These are phyloP conservation scores for Drosophila funebris DNA, from an alignment of 1,140 invertebrate species.

Conservation along the genomic window DNA sequence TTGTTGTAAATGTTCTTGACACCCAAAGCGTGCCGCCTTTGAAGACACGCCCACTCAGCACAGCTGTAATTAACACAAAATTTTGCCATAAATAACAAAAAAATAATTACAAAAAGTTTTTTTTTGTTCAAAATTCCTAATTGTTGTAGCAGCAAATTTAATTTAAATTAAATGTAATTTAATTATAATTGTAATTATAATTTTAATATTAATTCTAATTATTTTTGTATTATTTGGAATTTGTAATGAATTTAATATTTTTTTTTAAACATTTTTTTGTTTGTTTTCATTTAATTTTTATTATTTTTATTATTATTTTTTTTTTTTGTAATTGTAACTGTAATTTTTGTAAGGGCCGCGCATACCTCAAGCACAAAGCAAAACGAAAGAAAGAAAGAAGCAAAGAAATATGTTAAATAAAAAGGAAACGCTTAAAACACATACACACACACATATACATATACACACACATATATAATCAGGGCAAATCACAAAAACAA, in stretches of 20 bases:
- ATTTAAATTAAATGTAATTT: constrained; percentile 60
- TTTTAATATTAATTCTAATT: constrained; percentile 59
- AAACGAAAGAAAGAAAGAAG: constrained; percentile 19
- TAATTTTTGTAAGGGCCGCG: constrained; percentile 51
- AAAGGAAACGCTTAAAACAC: constrained; percentile 42
- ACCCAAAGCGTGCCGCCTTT: constrained; percentile 62
- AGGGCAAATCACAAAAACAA: constrained; percentile 19
- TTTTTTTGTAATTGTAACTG: constrained; percentile 17
- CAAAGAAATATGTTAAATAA: constrained; percentile 9
- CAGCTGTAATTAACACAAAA: constrained; percentile 29
- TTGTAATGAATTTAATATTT: background rate
- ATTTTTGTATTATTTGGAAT: constrained; percentile 47
- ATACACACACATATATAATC: constrained; percentile 14
- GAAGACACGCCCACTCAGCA: constrained; percentile 35
- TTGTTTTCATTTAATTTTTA: no score
- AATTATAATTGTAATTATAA: constrained; percentile 41
- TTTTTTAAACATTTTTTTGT: background rate
- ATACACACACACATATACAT: constrained; percentile 20
- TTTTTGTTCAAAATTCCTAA: constrained; percentile 61
- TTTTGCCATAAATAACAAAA: constrained; percentile 25
- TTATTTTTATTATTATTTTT: background rate
- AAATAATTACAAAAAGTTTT: constrained; percentile 1
- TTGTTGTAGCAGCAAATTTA: constrained; percentile 79
- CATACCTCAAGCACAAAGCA: constrained; percentile 64
- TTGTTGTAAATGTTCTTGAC: background rate